Evolutionary conservation across 1,140 invertebrate species (phyloP), one percentile per base, ranked within the genome.

Genomic region (Leptonema lineaticorne): DNA sequence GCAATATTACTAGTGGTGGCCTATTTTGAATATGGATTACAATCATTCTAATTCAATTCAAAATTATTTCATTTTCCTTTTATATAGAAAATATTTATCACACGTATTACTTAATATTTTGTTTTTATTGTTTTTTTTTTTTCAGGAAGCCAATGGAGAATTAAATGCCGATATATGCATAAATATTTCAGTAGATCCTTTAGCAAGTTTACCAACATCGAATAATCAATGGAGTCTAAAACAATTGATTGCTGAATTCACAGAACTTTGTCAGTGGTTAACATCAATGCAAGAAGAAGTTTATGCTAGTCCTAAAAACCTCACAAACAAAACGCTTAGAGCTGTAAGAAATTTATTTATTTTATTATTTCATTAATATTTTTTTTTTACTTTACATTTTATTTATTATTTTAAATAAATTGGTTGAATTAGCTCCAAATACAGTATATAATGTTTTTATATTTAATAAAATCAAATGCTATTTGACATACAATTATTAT

Each of bases 181-280:
- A 20, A 72, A 67, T 30, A 69, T 76, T 67, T 76, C 75, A 6
- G 67, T 74, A 48, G 74, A 75, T 2, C 74, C 78, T n/a, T 78
- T 74, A 14, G 50, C 24, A 26, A 24, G 50, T 7, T 14, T 53
- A 16, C 64, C 69, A 9, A 64, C 67, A 14, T 48, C 58, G 16
- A 72, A 84, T 84, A 70, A 84, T 85, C 69, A 82, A 84, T 92
- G 89, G 88, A 90, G 88, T 45, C 86, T 92, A 69, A 87, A 85
- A 65, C 89, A 92, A 80, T 88, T 93, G 70, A 86, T 90, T 69
- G 83, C 87, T 58, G 90, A 93, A 81, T 93, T 92, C 79, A 88
- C 86, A 45, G 89, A 92, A 77, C 85, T 93, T 57, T 90, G 90
- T 79, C 88, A 89, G 74, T 92, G 91, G 90, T 83, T 93, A 63